phyloP scores from a whole-genome alignment of 2,797 vertebrate genomes.

The Tolypeutes matacus region DNA sequence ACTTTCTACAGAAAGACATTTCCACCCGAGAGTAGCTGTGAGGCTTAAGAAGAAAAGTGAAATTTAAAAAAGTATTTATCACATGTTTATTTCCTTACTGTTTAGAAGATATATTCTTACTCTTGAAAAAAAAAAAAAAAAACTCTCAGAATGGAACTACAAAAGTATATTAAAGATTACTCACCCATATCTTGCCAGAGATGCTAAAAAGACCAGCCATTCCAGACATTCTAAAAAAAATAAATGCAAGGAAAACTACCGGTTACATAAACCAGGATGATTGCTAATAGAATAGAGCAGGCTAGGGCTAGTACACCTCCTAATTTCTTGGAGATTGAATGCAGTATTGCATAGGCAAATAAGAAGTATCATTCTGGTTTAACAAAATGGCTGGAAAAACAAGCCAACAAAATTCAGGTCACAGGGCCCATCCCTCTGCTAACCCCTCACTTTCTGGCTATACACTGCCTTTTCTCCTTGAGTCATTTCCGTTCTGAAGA shows the following conservation, averaged over 20 bases:
- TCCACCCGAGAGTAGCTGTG: neutral
- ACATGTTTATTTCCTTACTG: neutral
- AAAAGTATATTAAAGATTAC: slow-evolving; percentile 68
- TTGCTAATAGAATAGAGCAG: too few relatives aligned
- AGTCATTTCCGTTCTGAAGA: neutral
- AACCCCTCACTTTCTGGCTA: neutral
- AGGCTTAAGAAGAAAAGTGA: slow-evolving; percentile 50
- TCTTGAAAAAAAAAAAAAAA: slow-evolving; percentile 27
- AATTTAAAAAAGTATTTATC: neutral
- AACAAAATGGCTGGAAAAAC: neutral
- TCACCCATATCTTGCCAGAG: slow-evolving; percentile 91
- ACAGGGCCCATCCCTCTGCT: neutral
- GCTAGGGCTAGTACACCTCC: too few relatives aligned
- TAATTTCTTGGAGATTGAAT: too few relatives aligned
- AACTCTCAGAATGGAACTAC: slow-evolving; percentile 23
- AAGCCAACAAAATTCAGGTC: neutral
- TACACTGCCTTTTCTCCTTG: neutral
- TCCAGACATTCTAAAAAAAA: slow-evolving; percentile 89
- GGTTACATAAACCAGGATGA: neutral
- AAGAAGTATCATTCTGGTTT: too few relatives aligned
- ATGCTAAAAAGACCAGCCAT: slow-evolving; percentile 91
- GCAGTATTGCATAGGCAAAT: too few relatives aligned
- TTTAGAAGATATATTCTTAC: slow-evolving; percentile 53
- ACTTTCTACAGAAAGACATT: neutral
- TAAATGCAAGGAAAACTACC: neutral